phyloP scores from a whole-genome alignment of 2,888 invertebrate species.

The Agrypnus murinus region DNA sequence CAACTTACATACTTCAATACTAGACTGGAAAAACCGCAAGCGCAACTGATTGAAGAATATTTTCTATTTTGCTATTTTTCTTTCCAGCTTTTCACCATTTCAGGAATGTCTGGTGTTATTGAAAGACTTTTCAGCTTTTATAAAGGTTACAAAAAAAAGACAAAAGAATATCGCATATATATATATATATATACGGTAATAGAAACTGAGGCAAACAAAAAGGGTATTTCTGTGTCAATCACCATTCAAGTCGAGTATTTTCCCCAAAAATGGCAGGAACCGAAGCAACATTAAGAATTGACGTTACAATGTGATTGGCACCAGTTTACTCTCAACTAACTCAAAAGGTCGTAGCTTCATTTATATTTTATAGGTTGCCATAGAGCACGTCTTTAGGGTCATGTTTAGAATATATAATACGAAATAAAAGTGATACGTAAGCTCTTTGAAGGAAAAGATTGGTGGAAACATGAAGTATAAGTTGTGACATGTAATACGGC shows the following conservation, averaged over 20 bases:
- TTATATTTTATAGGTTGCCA: conserved; percentile 40
- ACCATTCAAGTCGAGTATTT: conserved; percentile 17
- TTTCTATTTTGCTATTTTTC: too few relatives aligned
- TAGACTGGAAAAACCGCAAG: too few relatives aligned
- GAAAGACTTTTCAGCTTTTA: too few relatives aligned
- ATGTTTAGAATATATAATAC: conserved; percentile 41
- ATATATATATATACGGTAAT: too few relatives aligned
- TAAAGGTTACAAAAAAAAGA: too few relatives aligned
- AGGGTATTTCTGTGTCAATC: conserved; percentile 20
- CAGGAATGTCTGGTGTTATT: too few relatives aligned
- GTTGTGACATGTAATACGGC: conserved; percentile 41
- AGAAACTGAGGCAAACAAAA: conserved; percentile 1
- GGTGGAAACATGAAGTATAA: conserved; percentile 41
- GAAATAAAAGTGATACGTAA: conserved; percentile 45
- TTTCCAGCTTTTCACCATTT: too few relatives aligned
- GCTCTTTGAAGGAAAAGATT: conserved; percentile 38
- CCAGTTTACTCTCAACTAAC: conserved; percentile 37
- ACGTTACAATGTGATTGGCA: conserved; percentile 40
- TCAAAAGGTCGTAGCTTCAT: conserved; percentile 36
- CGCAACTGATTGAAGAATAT: too few relatives aligned
- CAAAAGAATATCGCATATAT: too few relatives aligned
- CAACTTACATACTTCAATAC: too few relatives aligned
- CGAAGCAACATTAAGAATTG: conserved; percentile 30
- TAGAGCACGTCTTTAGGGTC: conserved; percentile 38
- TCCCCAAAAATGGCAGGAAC: conserved; percentile 25